Conservation (phyloP, 2,888 invertebrate genomes). For the Scaptomyza polygonia region DNA sequence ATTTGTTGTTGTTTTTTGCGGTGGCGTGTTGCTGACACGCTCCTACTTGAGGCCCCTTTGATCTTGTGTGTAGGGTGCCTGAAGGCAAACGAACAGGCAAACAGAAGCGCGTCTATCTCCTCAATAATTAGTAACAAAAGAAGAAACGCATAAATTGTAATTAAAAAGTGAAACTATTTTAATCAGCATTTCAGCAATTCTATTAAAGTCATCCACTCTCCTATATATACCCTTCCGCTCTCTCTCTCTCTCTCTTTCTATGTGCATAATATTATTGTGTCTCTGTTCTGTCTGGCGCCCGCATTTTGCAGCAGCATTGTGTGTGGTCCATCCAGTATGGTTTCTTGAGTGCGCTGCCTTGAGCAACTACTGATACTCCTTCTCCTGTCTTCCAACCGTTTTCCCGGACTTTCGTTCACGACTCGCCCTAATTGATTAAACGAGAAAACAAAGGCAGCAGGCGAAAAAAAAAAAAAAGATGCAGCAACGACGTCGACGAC, state of each 20-base stretch:
- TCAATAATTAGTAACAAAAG: constrained; percentile 63
- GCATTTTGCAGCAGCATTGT: constrained; percentile 49
- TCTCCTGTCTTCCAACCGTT: neutral
- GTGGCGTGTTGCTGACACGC: constrained; percentile 51
- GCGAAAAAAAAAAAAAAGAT: constrained; percentile 42
- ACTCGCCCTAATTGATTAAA: constrained; percentile 74
- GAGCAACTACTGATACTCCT: constrained; percentile 6
- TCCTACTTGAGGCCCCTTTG: constrained; percentile 61
- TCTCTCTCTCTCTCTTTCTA: neutral
- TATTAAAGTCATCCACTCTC: constrained; percentile 48
- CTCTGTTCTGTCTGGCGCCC: constrained; percentile 45
- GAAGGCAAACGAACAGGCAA: neutral
- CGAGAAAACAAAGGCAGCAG: constrained; percentile 60
- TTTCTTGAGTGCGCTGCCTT: constrained; percentile 11
- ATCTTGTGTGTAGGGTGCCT: constrained; percentile 46
- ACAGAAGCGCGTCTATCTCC: constrained; percentile 23
- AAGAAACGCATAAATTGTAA: constrained; percentile 69
- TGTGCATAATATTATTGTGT: neutral
- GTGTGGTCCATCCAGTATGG: constrained; percentile 65
- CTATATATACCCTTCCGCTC: too few species aligned
- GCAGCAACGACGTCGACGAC: constrained; percentile 51
- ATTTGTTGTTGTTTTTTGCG: constrained; percentile 36
- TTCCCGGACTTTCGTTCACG: constrained; percentile 21
- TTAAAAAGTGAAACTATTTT: constrained; percentile 79
- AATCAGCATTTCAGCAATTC: constrained; percentile 77